Conservation (phyloP, 2,888 invertebrate genomes). For the Neuroscelio doddi region DNA sequence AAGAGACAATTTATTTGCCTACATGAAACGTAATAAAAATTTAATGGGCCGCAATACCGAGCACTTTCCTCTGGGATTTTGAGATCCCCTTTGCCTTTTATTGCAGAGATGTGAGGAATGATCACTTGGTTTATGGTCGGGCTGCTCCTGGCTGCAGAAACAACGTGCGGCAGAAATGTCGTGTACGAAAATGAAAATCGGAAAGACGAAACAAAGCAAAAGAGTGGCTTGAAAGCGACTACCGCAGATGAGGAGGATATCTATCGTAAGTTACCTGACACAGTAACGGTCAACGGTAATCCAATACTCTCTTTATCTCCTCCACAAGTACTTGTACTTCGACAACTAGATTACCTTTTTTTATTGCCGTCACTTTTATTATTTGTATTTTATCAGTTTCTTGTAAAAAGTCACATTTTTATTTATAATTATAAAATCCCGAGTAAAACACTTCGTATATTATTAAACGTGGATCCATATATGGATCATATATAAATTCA, state of each 20-base stretch:
- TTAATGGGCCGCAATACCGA: constrained; percentile 39
- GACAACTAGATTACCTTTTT: too few relatives aligned
- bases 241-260: constrained; percentile 67
- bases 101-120: constrained; percentile 72
- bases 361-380: too few relatives aligned
- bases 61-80: constrained; percentile 36
- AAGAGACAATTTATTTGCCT: constrained; percentile 35
- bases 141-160: constrained; percentile 71
- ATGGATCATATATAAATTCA: too few relatives aligned
- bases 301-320: constrained; percentile 26
- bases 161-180: constrained; percentile 69
- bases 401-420: too few relatives aligned
- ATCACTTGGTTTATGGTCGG: constrained; percentile 72
- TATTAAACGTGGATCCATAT: too few relatives aligned
- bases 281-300: constrained; percentile 30
- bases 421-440: too few relatives aligned
- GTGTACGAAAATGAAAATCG: constrained; percentile 67
- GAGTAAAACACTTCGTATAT: too few relatives aligned
- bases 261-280: constrained; percentile 63
- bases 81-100: constrained; percentile 48
- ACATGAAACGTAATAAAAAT: constrained; percentile 42
- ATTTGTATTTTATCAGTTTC: too few relatives aligned
- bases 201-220: constrained; percentile 64
- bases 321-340: too few relatives aligned
- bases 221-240: constrained; percentile 60